Base-by-base conservation (phyloP, 2,113 vertebrate species). In the Scomber scombrus region DNA sequence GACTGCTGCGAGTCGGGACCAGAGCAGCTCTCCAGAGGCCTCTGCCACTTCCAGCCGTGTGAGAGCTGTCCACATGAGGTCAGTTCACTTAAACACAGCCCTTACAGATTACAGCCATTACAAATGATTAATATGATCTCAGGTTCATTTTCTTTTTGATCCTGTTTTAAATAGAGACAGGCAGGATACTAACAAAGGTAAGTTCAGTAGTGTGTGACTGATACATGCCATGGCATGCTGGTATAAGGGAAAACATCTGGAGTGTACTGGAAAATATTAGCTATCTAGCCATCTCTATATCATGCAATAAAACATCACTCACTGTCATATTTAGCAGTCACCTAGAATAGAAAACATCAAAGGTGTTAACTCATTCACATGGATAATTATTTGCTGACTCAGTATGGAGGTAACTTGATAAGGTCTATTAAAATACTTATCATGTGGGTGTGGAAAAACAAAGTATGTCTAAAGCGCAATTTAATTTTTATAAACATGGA, bases 21-120 rank as follows among this genome's bases (percentile, higher is more conserved):
- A 0, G 95, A 93, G 51, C 85, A 93, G 4, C 89, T 97, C 60
- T 92, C 84, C 26, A 88, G 97, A 52, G 97, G 96, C 0, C 95
- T 99, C 16, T 93, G 93, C 70, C 96, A 97, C 86, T 99, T 97
- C 91, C 97, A 98, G 91, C 70, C 89, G 0, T 91, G 91, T 67
- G 94, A 95, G 75, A 96, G 95, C 84, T 99, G 98, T 77, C 97
- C 97, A 0, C 93, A 96, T 40, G 95, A 95, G 71, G 98, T 99
- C 31, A 23, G 60, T 67, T 26, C 47, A 26, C 26, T 26, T 40
- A 66, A 26, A 62, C 0, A 71, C 73, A 65, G 15, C 34, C 19
- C 46, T 19, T 43, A 21, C 52, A 72, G 29, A 11, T 34, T 11
- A 13, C 3, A 26, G 23, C 23, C 23, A 26, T 45, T 23, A 40